A percentile compares a stretch with the other conserved stretches of the same genome.
phyloP scores from a whole-genome alignment of 1,140 invertebrate species.

The Popillia japonica region DNA sequence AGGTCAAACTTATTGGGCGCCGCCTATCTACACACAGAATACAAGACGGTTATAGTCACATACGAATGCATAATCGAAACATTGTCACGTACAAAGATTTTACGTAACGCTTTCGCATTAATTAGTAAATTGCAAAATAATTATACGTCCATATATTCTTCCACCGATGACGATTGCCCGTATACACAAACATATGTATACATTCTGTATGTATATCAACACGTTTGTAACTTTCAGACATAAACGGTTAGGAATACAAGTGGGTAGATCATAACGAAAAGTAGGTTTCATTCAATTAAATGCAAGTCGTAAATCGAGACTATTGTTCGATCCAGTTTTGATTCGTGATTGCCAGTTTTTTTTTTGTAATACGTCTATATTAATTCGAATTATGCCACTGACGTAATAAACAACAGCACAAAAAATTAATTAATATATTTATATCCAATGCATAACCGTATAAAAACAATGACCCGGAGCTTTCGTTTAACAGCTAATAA shows the following conservation, averaged over 20 bases:
- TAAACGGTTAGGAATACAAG: background rate
- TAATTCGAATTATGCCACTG: background rate
- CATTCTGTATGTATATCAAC: background rate
- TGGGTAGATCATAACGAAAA: background rate
- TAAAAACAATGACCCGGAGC: background rate
- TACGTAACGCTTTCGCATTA: slow-evolving; percentile 17
- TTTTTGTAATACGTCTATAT: background rate
- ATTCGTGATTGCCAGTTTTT: background rate
- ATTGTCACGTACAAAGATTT: slow-evolving; percentile 1
- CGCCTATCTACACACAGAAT: slow-evolving; percentile 3
- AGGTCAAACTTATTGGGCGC: slow-evolving; percentile 31
- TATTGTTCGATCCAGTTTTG: slow-evolving; percentile 8
- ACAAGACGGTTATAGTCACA: background rate
- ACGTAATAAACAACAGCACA: background rate
- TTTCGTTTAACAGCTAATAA: background rate
- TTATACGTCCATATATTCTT: background rate
- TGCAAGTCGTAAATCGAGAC: background rate
- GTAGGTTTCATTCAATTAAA: slow-evolving; percentile 19
- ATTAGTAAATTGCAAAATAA: slow-evolving; percentile 26
- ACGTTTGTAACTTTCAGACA: background rate
- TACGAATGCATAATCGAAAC: background rate
- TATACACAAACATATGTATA: background rate
- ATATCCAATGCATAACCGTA: background rate
- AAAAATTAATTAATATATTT: no score
- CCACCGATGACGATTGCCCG: background rate